Evolutionary conservation across 2,797 vertebrate species (phyloP), one percentile per base, ranked within the genome.

Genomic region (Molossus molossus): DNA sequence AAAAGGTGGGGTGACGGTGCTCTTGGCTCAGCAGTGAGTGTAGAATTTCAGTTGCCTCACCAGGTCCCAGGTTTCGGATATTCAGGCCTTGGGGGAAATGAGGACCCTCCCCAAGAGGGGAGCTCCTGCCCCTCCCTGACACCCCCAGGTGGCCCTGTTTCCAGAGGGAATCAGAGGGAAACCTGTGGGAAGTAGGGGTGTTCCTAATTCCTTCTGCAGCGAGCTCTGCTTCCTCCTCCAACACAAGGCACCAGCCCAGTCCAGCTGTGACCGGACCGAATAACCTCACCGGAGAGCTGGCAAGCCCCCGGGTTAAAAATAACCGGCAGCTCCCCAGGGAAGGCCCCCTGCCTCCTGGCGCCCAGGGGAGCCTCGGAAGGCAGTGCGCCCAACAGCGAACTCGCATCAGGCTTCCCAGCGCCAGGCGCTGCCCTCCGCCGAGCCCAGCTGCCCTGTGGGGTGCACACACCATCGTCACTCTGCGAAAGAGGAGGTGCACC

Each of bases 1-100:
- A 37, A 8, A 9, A 1, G 77, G 4, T 9, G 50, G 40, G 0
- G 57, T 58, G 37, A 7, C 3, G 1, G 37, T 2, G n/a, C 15
- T 37, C 57, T 12, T 6, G 33, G 53, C 45, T 21, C 57, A 33
- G 48, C 1, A 0, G 11, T 23, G 50, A 40, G 2, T 37, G 23
- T 5, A 0, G 50, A 53, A 20, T 70, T 60, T 40, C 73, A 0
- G 2, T 48, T 12, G 40, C 27, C 11, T 50, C 15, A 1, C 3
- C 1, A 0, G 50, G 21, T 48, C 60, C 7, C 0, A 2, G 0
- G 50, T 45, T 10, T 75, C 13, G 0, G 82, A 37, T 20, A 2
- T 1, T 3, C 0, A 5, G 13, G 57, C 13, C 25, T 67, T 58
- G 40, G 53, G 2, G 40, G 25, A 37, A 33, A 48, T 0, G 18